Percentiles rank a stretch among this genome's conserved stretches.
These are phyloP conservation scores for Ganaspis sp. DNA, from an alignment of 1,140 invertebrate species.

Conservation along the genomic window DNA sequence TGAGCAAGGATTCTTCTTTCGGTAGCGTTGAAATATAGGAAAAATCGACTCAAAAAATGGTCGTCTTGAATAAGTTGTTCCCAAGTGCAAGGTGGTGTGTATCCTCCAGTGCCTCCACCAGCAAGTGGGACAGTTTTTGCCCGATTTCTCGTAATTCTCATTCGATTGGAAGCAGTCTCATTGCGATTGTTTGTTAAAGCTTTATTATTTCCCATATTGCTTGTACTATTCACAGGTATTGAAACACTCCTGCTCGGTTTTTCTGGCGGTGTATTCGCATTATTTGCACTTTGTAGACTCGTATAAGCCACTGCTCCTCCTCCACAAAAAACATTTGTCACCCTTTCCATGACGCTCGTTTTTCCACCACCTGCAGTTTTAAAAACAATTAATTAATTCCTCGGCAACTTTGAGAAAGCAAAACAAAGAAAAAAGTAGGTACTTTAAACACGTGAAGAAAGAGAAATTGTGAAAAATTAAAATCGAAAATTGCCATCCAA, in stretches of 20 bases:
- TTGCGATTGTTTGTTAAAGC: constrained; percentile 56
- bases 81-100: constrained; percentile 79
- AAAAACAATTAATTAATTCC: constrained; percentile 20
- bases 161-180: constrained; percentile 45
- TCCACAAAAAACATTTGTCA: constrained; percentile 89
- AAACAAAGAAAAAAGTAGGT: neutral
- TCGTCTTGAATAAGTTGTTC: constrained; percentile 89
- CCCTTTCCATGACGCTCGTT: constrained; percentile 88
- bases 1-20: constrained; percentile 88
- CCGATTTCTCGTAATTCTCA: constrained; percentile 62
- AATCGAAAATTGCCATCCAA: neutral
- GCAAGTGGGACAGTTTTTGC: constrained; percentile 65
- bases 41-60: constrained; percentile 88
- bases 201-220: constrained; percentile 67
- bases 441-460: neutral
- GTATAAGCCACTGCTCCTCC: constrained; percentile 74
- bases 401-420: neutral
- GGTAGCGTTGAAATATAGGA: constrained; percentile 87
- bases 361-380: constrained; percentile 72
- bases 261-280: constrained; percentile 72
- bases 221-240: constrained; percentile 48
- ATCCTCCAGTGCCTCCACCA: constrained; percentile 67
- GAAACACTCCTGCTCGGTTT: constrained; percentile 75
- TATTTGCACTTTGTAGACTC: constrained; percentile 69
- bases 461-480: neutral